A percentile compares a stretch with the other conserved stretches of the same genome.
phyloP scores from a whole-genome alignment of 2,888 invertebrate species.

The Galerucella pusilla region DNA sequence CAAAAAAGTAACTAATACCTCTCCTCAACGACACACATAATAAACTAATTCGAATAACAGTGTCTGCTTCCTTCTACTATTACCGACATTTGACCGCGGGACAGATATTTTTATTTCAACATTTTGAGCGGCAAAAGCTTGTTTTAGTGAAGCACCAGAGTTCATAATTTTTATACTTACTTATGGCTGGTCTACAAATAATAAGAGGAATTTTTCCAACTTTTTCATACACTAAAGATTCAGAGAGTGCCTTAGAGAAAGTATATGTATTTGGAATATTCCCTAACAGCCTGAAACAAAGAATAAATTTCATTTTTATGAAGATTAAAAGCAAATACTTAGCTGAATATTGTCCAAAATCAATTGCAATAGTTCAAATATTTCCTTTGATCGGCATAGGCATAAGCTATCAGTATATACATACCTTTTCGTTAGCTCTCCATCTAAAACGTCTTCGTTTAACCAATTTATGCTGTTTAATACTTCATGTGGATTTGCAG shows the following conservation, averaged over 20 bases:
- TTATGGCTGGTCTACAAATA: conserved; percentile 87
- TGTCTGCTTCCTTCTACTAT: too few relatives aligned
- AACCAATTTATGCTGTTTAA: conserved; percentile 51
- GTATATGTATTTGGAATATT: conserved; percentile 92
- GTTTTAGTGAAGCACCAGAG: too few relatives aligned
- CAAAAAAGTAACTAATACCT: too few relatives aligned
- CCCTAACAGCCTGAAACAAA: conserved; percentile 71
- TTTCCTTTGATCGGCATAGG: not conserved
- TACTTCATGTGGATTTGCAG: conserved; percentile 56
- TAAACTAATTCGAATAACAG: too few relatives aligned
- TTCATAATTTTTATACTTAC: conserved; percentile 60
- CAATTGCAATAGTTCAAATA: too few relatives aligned
- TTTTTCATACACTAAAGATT: conserved; percentile 82
- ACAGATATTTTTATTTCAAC: too few relatives aligned
- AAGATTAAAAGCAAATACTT: not conserved
- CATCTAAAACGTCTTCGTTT: conserved; percentile 47
- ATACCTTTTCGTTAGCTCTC: conserved; percentile 49
- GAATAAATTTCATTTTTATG: not conserved
- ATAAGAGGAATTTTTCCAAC: conserved; percentile 81
- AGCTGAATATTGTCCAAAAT: not conserved
- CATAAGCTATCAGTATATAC: not conserved
- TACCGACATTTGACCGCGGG: too few relatives aligned
- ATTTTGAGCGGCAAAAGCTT: too few relatives aligned
- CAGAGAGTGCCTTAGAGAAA: conserved; percentile 91
- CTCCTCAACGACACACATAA: too few relatives aligned